Conservation (phyloP, 2,797 vertebrate genomes). For the Falco cherrug region DNA sequence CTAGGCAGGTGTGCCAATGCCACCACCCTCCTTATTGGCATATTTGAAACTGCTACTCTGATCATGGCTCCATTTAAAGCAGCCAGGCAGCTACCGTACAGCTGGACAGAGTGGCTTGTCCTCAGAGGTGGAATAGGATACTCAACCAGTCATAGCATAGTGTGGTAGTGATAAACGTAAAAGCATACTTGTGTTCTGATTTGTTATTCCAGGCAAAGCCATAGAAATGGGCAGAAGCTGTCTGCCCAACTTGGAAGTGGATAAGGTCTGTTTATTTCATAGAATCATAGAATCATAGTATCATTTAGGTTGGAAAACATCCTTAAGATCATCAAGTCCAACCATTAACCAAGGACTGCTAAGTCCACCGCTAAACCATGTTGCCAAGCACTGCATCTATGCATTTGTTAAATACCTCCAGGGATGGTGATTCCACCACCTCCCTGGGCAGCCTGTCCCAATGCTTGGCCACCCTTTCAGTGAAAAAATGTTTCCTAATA, state of each 20-base stretch:
- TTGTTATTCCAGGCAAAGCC: background rate
- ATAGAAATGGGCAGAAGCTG: background rate
- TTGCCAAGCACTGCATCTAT: no score
- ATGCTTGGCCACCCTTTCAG: no score
- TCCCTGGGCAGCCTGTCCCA: no score
- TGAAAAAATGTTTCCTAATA: no score
- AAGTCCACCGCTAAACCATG: no score
- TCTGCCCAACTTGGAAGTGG: background rate
- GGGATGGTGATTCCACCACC: no score
- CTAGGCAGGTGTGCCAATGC: background rate
- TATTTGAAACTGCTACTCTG: background rate
- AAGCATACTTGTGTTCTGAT: background rate
- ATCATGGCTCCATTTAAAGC: background rate
- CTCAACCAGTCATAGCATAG: accelerated
- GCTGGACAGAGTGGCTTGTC: background rate
- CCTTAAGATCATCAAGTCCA: no score
- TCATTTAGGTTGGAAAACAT: no score
- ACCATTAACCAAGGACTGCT: no score
- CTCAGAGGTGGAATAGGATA: background rate
- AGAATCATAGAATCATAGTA: no score
- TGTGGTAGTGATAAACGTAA: background rate
- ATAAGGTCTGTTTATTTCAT: background rate
- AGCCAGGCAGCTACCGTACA: background rate
- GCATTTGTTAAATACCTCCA: no score
- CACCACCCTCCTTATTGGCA: background rate